Base-by-base conservation (phyloP, 1,140 invertebrate genomes). In the Apis laboriosa region DNA sequence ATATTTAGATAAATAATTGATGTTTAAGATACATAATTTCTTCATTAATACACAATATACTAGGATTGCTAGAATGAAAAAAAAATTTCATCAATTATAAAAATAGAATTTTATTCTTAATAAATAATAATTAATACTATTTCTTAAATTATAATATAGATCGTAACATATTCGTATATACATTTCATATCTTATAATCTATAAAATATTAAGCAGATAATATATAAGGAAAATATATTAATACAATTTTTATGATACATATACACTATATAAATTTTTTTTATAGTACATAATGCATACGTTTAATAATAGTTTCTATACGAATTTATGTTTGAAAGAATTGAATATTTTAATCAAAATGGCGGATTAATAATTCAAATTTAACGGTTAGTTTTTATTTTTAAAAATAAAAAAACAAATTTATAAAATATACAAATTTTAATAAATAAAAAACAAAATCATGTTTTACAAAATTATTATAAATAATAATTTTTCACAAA, bases 51-150 rank as follows among this genome's bases (percentile, higher is more conserved):
- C 7, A 17, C 12, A 28, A 55, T 66, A 49, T 43, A 15, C 9
- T 12, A 4, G n/a, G 8, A 19, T 49, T 71, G 19, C n/a, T 43
- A 11, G 21, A n/a, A 60, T 17, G 9, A 5, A 24, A 15, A 19
- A 49, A 4, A 49, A 49, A 17, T 60, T 24, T 74, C 11, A 19
- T 24, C 12, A 8, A 1, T 9, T 60, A 49, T 58, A 74, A 49
- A 74, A 74, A 74, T 61, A 74, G 34, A 74, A n/a, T 74, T 60
- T 60, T 74, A 74, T 74, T 60, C n/a, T 60, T 74, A 21, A 24
- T 74, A 74, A 60, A 49, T 74, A 74, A 24, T 55, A 5, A 28
- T 8, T 15, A 12, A n/a, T 74, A 17, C 17, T 34, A 15, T 73
- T 17, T 9, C 9, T 61, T 43, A 49, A 11, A 12, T 17, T 9